phyloP scores from a whole-genome alignment of 2,797 vertebrate genomes.

The Balearica regulorum region DNA sequence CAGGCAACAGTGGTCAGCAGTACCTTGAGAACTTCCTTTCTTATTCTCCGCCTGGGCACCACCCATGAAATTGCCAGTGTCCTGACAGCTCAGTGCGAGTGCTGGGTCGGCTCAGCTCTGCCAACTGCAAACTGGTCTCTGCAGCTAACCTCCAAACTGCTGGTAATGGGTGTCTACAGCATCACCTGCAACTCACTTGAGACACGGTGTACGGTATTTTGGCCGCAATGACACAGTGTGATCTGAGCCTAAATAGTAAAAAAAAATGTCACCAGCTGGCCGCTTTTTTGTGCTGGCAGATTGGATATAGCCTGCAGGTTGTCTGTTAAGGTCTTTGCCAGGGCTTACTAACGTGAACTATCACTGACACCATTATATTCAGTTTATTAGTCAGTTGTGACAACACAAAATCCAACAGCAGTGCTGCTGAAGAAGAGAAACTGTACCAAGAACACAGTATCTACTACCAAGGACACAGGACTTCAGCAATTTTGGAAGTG shows the following conservation, averaged over 20 bases:
- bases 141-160: neutral
- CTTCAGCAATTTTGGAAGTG: neutral
- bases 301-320: neutral
- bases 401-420: neutral
- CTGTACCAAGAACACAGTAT: neutral
- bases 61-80: neutral
- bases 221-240: rapidly evolving
- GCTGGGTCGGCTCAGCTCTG: neutral
- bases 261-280: neutral
- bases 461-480: neutral
- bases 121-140: neutral
- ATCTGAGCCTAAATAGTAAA: neutral
- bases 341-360: neutral
- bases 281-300: neutral
- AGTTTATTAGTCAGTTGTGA: neutral
- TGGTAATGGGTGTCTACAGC: neutral
- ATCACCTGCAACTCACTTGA: neutral
- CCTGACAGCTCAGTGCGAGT: neutral
- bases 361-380: neutral
- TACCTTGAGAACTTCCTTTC: neutral
- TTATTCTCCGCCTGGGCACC: neutral
- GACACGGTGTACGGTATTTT: rapidly evolving
- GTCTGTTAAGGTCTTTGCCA: neutral
- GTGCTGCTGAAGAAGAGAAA: neutral
- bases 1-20: neutral